A percentile compares a stretch with the other conserved stretches of the same genome.
Evolutionary conservation across 1,140 invertebrate genomes (phyloP).

Genomic region (Atta colombica): DNA sequence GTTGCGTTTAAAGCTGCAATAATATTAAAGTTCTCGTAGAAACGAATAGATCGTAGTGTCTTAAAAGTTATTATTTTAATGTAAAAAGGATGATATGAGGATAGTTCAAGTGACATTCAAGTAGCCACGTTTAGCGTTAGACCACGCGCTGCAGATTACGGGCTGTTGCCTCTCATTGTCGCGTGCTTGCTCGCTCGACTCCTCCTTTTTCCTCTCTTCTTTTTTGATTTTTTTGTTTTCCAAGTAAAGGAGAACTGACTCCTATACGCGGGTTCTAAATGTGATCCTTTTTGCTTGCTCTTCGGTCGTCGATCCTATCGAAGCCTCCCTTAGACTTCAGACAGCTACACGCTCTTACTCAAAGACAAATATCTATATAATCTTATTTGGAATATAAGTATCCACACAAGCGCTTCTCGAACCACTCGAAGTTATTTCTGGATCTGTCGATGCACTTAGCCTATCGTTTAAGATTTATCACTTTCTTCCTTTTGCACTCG

Average conservation of each 20-base stretch:
- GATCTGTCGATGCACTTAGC: conserved; percentile 22
- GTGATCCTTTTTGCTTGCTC: background rate
- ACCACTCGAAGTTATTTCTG: conserved; percentile 37
- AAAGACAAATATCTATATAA: background rate
- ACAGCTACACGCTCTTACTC: background rate
- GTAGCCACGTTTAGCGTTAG: conserved; percentile 38
- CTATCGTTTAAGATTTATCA: background rate
- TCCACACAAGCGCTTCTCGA: background rate
- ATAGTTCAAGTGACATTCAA: conserved; percentile 2
- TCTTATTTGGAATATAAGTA: conserved; percentile 25
- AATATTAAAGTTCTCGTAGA: background rate
- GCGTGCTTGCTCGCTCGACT: conserved; percentile 16
- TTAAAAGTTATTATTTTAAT: background rate
- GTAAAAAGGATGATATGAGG: background rate
- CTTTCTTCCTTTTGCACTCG: background rate
- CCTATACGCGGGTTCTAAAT: background rate
- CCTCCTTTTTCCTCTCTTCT: background rate
- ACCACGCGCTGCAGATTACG: conserved; percentile 2
- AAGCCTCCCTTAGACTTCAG: background rate
- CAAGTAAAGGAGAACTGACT: background rate
- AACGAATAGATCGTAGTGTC: background rate
- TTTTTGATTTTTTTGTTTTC: background rate
- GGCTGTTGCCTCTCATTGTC: conserved; percentile 16
- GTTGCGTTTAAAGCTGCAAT: conserved; percentile 18
- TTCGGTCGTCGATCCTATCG: conserved; percentile 12